Conservation (phyloP, 2,888 invertebrate species). For the Emmelina monodactyla region DNA sequence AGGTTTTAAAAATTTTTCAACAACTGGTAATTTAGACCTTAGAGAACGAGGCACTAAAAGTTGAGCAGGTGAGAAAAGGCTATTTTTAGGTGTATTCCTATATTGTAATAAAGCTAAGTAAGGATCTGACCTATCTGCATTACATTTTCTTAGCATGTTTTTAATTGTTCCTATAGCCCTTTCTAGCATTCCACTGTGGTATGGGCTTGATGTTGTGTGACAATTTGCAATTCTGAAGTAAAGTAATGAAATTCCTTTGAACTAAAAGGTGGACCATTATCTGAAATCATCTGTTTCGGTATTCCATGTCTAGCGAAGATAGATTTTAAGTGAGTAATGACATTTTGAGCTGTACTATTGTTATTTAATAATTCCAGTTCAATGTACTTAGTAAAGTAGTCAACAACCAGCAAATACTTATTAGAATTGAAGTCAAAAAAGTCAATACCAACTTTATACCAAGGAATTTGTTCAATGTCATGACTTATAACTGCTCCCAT, state of each 20-base stretch:
- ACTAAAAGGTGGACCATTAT: conserved; percentile 6
- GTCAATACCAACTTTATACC: conserved; percentile 12
- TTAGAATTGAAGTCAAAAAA: conserved; percentile 11
- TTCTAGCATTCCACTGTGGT: conserved; percentile 4
- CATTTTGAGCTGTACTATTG: conserved; percentile 3
- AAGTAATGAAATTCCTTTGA: conserved; percentile 7
- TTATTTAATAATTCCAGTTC: conserved; percentile 6
- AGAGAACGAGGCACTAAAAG: not conserved
- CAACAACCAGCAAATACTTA: conserved; percentile 11
- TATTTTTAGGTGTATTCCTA: conserved; percentile 4
- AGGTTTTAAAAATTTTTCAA: not conserved
- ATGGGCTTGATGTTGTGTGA: conserved; percentile 8
- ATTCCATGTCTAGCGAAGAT: conserved; percentile 13
- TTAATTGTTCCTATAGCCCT: conserved; percentile 7
- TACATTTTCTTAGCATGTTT: conserved; percentile 7
- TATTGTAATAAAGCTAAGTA: conserved; percentile 6
- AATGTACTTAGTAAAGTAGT: conserved; percentile 12
- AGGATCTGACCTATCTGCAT: conserved; percentile 4
- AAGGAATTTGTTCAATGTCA: conserved; percentile 10
- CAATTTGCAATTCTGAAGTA: conserved; percentile 9
- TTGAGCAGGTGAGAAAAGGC: not conserved
- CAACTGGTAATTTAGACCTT: not conserved
- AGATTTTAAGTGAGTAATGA: conserved; percentile 8
- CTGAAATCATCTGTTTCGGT: conserved; percentile 1
- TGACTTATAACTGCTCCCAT: conserved; percentile 6